phyloP scores from a whole-genome alignment of 2,888 invertebrate genomes.

The Drosophila pseudotakahashii region DNA sequence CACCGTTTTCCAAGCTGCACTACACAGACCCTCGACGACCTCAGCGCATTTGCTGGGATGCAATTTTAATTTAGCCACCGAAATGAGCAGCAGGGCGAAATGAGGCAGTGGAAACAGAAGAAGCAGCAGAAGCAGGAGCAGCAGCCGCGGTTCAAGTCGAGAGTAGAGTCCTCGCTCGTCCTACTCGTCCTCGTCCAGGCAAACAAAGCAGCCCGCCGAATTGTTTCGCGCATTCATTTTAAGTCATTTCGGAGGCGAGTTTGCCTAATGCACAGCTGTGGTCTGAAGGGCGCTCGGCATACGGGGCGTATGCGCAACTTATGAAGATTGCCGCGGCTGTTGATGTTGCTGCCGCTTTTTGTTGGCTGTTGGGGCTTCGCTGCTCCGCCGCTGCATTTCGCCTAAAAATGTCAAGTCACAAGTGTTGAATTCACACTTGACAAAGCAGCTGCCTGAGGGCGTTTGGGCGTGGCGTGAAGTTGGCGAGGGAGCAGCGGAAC shows the following conservation, averaged over 20 bases:
- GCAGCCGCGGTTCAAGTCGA: slow-evolving; percentile 18
- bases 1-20: slow-evolving; percentile 1
- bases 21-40: slow-evolving; percentile 36
- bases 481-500: slow-evolving; percentile 16
- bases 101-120: slow-evolving; percentile 9
- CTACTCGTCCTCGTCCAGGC: slow-evolving; percentile 37
- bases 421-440: slow-evolving; percentile 79
- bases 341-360: slow-evolving; percentile 34
- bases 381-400: slow-evolving; percentile 48
- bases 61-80: slow-evolving; percentile 73
- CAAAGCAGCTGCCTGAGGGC: slow-evolving; percentile 59
- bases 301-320: slow-evolving; percentile 67
- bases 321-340: slow-evolving; percentile 58
- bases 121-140: background rate
- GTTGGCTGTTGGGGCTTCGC: slow-evolving; percentile 22
- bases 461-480: slow-evolving; percentile 46
- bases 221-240: slow-evolving; percentile 66
- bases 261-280: slow-evolving; percentile 73
- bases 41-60: slow-evolving; percentile 58
- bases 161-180: slow-evolving; percentile 3
- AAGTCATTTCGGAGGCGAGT: slow-evolving; percentile 47
- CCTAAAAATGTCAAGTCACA: slow-evolving; percentile 79
- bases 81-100: slow-evolving; percentile 56
- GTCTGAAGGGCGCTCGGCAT: slow-evolving; percentile 31
- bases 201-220: slow-evolving; percentile 66